These are phyloP conservation scores for Bombus soroeensis DNA, from an alignment of 1,140 invertebrate species.

Conservation along the genomic window DNA sequence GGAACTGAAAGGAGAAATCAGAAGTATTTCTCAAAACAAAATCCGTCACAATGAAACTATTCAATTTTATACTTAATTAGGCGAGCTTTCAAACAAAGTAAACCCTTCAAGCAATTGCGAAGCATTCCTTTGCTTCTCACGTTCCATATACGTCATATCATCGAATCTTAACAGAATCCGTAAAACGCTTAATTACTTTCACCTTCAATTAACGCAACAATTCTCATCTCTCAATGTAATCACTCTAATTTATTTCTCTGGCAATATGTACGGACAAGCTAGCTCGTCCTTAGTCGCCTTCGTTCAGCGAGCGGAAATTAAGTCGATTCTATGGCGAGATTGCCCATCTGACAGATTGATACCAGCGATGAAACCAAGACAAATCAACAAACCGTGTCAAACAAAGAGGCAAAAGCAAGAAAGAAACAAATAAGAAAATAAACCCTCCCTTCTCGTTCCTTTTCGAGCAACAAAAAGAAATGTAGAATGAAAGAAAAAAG, in stretches of 20 bases:
- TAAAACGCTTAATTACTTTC: neutral
- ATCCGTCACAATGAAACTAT: no score
- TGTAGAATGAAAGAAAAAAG: neutral
- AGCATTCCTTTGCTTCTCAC: neutral
- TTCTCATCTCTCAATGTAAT: neutral
- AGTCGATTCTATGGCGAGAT: constrained; percentile 4
- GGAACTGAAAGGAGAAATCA: no score
- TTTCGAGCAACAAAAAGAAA: neutral
- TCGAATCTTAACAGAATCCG: neutral
- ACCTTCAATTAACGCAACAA: neutral
- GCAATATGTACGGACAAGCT: no score
- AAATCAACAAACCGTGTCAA: neutral
- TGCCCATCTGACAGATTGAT: constrained; percentile 9
- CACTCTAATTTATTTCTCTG: neutral
- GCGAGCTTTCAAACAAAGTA: neutral
- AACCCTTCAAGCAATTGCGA: neutral
- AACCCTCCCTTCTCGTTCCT: neutral
- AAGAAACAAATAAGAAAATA: neutral
- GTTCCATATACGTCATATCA: neutral
- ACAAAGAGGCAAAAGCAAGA: neutral
- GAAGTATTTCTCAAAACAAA: no score
- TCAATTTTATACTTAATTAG: neutral
- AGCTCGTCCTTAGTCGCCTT: neutral
- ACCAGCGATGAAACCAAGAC: neutral
- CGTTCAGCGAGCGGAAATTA: neutral